Percentiles rank a stretch among this genome's conserved stretches.
These are phyloP conservation scores for Chrysodeixis includens DNA, from an alignment of 2,888 invertebrate genomes.

Conservation along the genomic window DNA sequence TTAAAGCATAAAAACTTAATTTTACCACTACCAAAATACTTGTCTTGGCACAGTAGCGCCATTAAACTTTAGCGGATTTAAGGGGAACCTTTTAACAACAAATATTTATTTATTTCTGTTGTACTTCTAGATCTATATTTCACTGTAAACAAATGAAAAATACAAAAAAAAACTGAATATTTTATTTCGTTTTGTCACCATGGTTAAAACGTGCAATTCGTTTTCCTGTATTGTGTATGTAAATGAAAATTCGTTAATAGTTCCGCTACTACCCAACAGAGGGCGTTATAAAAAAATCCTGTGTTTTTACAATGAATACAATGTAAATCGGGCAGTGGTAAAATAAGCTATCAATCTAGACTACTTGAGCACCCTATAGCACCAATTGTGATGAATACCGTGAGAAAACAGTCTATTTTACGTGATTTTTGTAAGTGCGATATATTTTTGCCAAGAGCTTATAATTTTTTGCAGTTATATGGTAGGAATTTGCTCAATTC, in stretches of 20 bases:
- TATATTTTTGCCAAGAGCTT: constrained; percentile 8
- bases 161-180: too few species aligned
- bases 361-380: constrained; percentile 79
- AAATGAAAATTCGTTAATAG: too few species aligned
- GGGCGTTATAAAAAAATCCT: not conserved
- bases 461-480: not conserved
- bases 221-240: too few species aligned
- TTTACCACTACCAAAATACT: constrained; percentile 34
- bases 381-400: constrained; percentile 67
- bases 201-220: too few species aligned
- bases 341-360: constrained; percentile 35
- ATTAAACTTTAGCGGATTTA: constrained; percentile 12
- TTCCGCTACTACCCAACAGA: constrained; percentile 2
- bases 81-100: constrained; percentile 17
- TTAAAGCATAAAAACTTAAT: constrained; percentile 53
- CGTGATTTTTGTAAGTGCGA: constrained; percentile 35
- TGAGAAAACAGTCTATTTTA: constrained; percentile 33
- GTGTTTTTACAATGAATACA: not conserved
- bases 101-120: too few species aligned
- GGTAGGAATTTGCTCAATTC: not conserved
- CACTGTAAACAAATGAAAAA: too few species aligned
- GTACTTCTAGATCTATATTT: too few species aligned
- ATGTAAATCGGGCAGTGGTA: constrained; percentile 25
- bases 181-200: too few species aligned
- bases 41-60: constrained; percentile 13